These are phyloP conservation scores for Baccha elongata DNA, from an alignment of 2,888 invertebrate genomes.

Conservation along the genomic window DNA sequence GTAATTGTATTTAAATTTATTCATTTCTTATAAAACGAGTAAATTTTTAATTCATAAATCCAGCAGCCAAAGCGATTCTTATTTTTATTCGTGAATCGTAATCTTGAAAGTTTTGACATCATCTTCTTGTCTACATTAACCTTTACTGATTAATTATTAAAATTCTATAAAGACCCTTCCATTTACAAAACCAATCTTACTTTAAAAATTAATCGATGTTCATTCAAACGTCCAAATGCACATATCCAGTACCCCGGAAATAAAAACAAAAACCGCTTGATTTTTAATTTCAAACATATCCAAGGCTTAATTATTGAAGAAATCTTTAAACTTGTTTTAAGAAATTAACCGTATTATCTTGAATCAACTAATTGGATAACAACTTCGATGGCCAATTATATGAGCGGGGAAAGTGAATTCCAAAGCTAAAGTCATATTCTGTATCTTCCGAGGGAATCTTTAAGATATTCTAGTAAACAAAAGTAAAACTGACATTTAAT, in stretches of 20 bases:
- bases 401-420: background rate
- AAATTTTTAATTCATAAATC: too few species aligned
- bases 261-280: background rate
- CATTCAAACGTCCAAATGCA: background rate
- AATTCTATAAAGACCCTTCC: too few species aligned
- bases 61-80: too few species aligned
- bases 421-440: constrained; percentile 11
- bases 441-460: constrained; percentile 16
- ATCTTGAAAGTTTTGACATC: too few species aligned
- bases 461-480: background rate
- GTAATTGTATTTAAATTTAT: constrained; percentile 12
- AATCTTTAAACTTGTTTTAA: constrained; percentile 19
- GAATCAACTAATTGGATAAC: constrained; percentile 27
- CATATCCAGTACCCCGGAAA: constrained; percentile 6
- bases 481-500: background rate
- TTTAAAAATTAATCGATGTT: background rate
- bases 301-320: constrained; percentile 18
- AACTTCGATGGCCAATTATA: background rate
- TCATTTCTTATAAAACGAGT: background rate
- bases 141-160: too few species aligned
- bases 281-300: constrained; percentile 1
- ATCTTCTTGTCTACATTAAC: too few species aligned
- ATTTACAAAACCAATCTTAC: background rate
- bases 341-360: background rate
- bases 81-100: too few species aligned